phyloP scores from a whole-genome alignment of 2,888 invertebrate genomes.

The Ochropacha duplaris region DNA sequence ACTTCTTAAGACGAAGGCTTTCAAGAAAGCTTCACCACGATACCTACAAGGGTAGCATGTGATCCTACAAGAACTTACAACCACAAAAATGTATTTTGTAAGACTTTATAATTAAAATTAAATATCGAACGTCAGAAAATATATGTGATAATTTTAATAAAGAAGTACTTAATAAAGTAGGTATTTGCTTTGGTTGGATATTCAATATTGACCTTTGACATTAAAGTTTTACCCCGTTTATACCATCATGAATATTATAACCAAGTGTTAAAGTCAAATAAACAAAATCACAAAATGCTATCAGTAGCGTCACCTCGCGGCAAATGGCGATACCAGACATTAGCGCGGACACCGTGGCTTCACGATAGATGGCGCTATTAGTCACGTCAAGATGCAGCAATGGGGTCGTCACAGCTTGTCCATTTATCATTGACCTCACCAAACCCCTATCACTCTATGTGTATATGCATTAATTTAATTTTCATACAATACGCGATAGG shows the following conservation, averaged over 20 bases:
- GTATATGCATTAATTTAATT: conserved; percentile 67
- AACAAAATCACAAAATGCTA: neutral
- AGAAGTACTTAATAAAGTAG: too few species aligned
- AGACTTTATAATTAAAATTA: too few species aligned
- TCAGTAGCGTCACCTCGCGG: conserved; percentile 45
- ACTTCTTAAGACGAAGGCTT: conserved; percentile 21
- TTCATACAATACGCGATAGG: conserved; percentile 43
- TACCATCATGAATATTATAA: neutral
- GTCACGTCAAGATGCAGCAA: conserved; percentile 53
- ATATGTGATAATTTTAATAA: too few species aligned
- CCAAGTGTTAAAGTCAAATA: too few species aligned
- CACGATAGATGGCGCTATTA: conserved; percentile 77
- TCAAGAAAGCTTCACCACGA: neutral
- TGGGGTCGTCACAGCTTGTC: conserved; percentile 65
- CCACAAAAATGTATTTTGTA: too few species aligned
- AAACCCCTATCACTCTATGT: too few species aligned
- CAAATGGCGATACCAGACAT: conserved; percentile 41
- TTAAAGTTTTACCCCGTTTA: too few species aligned
- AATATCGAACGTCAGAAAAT: too few species aligned
- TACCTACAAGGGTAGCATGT: too few species aligned
- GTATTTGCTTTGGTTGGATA: too few species aligned
- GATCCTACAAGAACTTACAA: neutral
- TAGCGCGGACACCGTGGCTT: conserved; percentile 54
- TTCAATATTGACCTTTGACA: too few species aligned
- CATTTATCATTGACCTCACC: conserved; percentile 63